A percentile compares a stretch with the other conserved stretches of the same genome.
Conservation (phyloP, 2,113 vertebrate genomes). For the Fukomys damarensis region DNA sequence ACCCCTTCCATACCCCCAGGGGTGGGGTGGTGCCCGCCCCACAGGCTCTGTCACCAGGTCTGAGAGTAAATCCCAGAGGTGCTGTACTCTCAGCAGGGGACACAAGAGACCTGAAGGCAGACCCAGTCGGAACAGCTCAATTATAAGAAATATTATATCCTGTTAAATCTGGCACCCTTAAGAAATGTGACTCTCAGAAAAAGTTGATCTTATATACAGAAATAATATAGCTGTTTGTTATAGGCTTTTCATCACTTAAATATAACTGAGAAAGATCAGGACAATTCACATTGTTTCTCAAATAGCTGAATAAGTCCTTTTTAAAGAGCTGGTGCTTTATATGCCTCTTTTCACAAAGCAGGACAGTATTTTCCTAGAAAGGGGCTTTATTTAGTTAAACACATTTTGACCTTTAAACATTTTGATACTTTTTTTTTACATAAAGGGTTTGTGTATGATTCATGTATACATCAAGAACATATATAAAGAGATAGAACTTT, state of each 20-base stretch:
- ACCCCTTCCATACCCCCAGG: fast-evolving
- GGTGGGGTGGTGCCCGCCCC: fast-evolving
- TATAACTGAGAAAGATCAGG: constrained; percentile 30
- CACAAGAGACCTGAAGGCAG: not conserved
- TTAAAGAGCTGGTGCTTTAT: not conserved
- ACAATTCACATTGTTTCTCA: constrained; percentile 25
- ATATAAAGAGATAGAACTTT: not conserved
- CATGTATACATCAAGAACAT: constrained; percentile 3
- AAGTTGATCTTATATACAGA: not conserved
- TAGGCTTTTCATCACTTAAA: not conserved
- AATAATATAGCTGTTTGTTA: not conserved
- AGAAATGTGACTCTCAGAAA: constrained; percentile 8
- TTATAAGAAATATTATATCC: not conserved
- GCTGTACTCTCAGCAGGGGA: not conserved
- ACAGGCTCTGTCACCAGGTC: not conserved
- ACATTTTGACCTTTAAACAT: constrained; percentile 51
- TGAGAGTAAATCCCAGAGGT: not conserved
- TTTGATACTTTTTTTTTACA: not conserved
- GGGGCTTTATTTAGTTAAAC: constrained; percentile 48
- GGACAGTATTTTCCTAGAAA: constrained; percentile 29
- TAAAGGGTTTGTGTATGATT: not conserved
- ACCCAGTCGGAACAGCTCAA: not conserved
- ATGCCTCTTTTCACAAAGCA: constrained; percentile 51
- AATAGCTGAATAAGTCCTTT: not conserved
- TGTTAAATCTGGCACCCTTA: not conserved